Conservation (phyloP, 2,797 vertebrate genomes). For the Periophthalmus magnuspinnatus region DNA sequence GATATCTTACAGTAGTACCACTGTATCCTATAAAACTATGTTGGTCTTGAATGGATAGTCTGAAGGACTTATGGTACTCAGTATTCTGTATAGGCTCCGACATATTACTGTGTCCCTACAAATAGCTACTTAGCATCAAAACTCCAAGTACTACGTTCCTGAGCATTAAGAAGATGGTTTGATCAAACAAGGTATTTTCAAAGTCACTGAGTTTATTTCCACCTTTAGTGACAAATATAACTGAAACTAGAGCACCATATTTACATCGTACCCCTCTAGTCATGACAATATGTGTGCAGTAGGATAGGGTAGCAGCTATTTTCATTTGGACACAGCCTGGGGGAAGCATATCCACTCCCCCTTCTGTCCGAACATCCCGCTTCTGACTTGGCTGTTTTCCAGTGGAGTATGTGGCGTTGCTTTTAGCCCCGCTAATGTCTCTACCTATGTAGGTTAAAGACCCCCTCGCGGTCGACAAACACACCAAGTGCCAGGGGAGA, state of each 20-base stretch:
- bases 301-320: slow-evolving; percentile 46
- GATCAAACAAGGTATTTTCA: slow-evolving; percentile 8
- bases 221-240: slow-evolving; percentile 2
- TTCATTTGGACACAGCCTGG: slow-evolving; percentile 56
- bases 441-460: slow-evolving; percentile 81
- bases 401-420: slow-evolving; percentile 48
- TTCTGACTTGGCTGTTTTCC: slow-evolving; percentile 74
- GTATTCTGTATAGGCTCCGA: no score
- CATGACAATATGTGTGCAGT: slow-evolving; percentile 32
- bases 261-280: slow-evolving; percentile 24
- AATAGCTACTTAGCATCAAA: background rate
- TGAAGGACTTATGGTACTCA: no score
- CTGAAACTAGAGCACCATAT: background rate
- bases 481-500: slow-evolving; percentile 61
- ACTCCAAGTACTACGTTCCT: background rate
- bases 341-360: slow-evolving; percentile 28
- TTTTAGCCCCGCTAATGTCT: slow-evolving; percentile 73
- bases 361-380: slow-evolving; percentile 56
- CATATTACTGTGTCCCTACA: background rate
- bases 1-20: no score
- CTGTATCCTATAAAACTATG: no score
- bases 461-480: slow-evolving; percentile 69
- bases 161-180: background rate
- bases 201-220: background rate
- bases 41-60: no score